phyloP scores from a whole-genome alignment of 2,797 vertebrate genomes.

The Sebastes trivittatus region DNA sequence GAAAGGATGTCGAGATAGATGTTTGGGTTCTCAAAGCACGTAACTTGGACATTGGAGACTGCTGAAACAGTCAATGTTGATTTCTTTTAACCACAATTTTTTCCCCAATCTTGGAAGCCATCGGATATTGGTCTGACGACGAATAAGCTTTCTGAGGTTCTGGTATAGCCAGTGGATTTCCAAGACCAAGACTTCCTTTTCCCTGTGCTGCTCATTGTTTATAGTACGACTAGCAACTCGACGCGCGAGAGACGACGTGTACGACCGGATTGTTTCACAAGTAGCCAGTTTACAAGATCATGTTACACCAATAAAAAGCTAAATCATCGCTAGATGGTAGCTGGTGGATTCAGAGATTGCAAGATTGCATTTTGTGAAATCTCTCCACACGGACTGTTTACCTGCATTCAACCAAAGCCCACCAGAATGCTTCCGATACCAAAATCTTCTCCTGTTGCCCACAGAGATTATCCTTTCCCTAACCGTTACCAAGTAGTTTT shows the following conservation, averaged over 20 bases:
- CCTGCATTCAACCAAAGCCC: no score
- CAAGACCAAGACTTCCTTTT: no score
- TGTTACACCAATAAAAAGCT: not conserved
- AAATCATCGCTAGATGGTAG: not conserved
- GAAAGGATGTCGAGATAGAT: not conserved
- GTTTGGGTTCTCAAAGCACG: not conserved
- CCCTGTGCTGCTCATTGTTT: no score
- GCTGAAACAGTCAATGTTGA: not conserved
- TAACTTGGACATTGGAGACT: not conserved
- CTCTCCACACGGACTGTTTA: no score
- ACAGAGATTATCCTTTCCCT: not conserved
- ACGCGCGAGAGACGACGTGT: accelerated
- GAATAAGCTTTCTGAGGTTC: no score
- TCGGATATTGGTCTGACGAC: no score
- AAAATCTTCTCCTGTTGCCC: not conserved
- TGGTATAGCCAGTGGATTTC: no score
- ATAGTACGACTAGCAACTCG: no score
- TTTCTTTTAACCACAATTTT: not conserved
- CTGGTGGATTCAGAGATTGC: not conserved
- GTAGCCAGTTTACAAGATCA: not conserved
- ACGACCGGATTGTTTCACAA: no score
- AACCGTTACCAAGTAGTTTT: not conserved
- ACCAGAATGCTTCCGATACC: not conserved
- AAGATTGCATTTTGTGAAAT: not conserved
- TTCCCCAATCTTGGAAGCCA: not conserved